Percentiles rank a stretch among this genome's conserved stretches.
Evolutionary conservation across 2,113 vertebrate species (phyloP).

Genomic region (Rhegmatorhina hoffmannsi): DNA sequence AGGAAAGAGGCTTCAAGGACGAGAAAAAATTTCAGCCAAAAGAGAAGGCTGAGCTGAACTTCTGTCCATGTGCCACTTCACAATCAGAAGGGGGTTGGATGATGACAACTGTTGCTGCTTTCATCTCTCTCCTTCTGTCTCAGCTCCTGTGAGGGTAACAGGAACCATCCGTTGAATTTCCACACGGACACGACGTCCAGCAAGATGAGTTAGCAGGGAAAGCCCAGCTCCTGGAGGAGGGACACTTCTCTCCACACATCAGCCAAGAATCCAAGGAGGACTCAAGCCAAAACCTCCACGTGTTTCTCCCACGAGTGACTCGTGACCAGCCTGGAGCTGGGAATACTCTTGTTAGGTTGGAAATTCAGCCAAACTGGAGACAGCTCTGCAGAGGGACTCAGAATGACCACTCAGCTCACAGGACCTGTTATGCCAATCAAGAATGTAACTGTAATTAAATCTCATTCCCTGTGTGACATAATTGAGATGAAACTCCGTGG

Average conservation of each 20-base stretch:
- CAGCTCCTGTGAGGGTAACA: neutral
- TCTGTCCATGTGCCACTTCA: neutral
- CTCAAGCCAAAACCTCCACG: neutral
- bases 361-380: neutral
- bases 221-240: neutral
- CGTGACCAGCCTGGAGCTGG: rapidly evolving
- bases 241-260: neutral
- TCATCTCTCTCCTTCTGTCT: neutral
- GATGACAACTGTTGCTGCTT: neutral
- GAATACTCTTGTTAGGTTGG: rapidly evolving
- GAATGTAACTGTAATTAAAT: conserved; percentile 76
- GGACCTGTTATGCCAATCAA: conserved; percentile 91
- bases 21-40: neutral
- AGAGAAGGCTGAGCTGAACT: neutral
- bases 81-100: neutral
- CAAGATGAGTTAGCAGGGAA: neutral
- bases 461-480: rapidly evolving
- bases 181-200: rapidly evolving
- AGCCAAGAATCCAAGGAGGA: neutral
- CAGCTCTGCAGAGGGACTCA: conserved; percentile 83
- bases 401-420: conserved; percentile 89
- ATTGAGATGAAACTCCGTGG: rapidly evolving
- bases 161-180: neutral
- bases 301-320: neutral
- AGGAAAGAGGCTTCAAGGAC: conserved; percentile 39